Evolutionary conservation across 2,888 invertebrate genomes (phyloP), one percentile per base, ranked within the genome.

Genomic region (Heterodera filipjevi): DNA sequence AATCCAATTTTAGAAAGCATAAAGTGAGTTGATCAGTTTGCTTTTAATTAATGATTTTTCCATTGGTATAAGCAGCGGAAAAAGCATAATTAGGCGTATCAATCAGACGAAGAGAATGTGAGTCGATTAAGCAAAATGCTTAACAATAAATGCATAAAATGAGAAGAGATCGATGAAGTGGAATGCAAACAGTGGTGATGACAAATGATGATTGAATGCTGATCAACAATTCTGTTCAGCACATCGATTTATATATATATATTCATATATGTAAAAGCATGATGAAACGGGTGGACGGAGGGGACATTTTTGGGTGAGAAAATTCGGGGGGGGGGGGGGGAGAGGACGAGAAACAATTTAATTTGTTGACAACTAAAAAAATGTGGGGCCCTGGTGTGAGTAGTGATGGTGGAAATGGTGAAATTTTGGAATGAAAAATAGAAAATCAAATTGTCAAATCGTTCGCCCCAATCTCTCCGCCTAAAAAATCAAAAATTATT

Each of bases 401-500:
- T 22, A 22, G 53, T 39, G 39, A 12, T 22, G 53, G 22, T 53
- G 53, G 19, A 53, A 53, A 19, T 39, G 39, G 39, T 39, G 39
- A 53, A 53, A 53, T 53, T 53, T 53, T 46, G 3, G 53, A 22
- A 22, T 22, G 53, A 12, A 39, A 53, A 53, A 46, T 46, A 22
- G 53, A 22, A 22, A 22, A 22, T 53, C 16, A 53, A 22, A 53
- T 39, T 39, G 39, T 39, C 39, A 53, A 53, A 53, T 16, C 22
- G 22, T 22, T 19, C 46, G 46, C 46, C 46, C 53, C 53, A 19
- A 19, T 19, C 53, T 16, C 12, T 16, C 46, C 46, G 46, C 12
- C 19, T 22, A 53, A 53, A 53, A 53, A 53, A 53, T 53, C 53
- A 53, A 53, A 53, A 53, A 53, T 53, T 53, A 53, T 53, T 53